Evolutionary conservation across 2,113 vertebrate genomes (phyloP).

Genomic region (Tragelaphus strepsiceros): DNA sequence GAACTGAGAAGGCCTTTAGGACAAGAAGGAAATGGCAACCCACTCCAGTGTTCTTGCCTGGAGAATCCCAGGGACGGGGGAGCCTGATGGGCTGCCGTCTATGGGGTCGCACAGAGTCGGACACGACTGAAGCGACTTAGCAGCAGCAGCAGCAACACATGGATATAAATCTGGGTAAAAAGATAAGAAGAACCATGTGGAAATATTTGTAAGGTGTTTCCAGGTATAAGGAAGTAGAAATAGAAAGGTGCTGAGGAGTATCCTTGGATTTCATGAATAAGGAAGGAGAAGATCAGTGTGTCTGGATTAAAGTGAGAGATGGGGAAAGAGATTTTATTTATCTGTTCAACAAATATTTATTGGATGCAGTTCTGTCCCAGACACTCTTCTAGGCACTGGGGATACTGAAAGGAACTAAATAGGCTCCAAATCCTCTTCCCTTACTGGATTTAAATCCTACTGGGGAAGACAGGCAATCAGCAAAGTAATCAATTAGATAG

Average conservation of each 20-base stretch:
- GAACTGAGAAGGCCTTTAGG: not conserved
- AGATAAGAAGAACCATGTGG: not conserved
- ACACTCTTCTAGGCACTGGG: not conserved
- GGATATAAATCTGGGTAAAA: not conserved
- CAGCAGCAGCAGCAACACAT: no score
- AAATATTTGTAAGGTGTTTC: not conserved
- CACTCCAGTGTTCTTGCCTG: no score
- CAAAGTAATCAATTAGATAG: not conserved
- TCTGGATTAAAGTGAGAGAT: not conserved
- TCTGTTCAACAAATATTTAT: not conserved
- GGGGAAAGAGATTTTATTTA: not conserved
- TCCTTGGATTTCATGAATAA: not conserved
- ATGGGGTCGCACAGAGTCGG: not conserved
- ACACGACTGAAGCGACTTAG: no score
- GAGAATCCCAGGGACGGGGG: no score
- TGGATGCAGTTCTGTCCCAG: not conserved
- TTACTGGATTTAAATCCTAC: not conserved
- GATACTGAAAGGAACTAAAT: not conserved
- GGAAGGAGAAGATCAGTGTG: not conserved
- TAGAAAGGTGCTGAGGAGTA: not conserved
- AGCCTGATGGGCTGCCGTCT: no score
- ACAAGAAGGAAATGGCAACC: not conserved
- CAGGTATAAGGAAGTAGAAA: not conserved
- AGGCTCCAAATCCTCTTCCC: not conserved
- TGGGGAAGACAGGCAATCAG: not conserved